Evolutionary conservation across 2,888 invertebrate genomes (phyloP).

Genomic region (Falcaria lacertinaria): DNA sequence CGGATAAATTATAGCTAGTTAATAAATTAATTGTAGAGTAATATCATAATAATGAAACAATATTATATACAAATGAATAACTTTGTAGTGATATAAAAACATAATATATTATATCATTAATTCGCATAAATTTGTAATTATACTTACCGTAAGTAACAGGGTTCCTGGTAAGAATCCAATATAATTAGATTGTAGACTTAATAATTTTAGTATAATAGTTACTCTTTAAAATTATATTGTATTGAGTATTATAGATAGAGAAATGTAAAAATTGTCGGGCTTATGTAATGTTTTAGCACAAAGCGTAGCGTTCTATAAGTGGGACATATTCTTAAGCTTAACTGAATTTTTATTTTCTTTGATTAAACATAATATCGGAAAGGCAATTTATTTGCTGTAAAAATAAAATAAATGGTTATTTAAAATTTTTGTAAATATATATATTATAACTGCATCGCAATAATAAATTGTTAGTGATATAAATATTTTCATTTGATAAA

Average conservation of each 20-base stretch:
- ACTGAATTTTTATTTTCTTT: too few species aligned
- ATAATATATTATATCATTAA: conserved; percentile 12
- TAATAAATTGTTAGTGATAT: conserved; percentile 21
- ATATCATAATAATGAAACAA: conserved; percentile 37
- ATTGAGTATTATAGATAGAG: conserved; percentile 8
- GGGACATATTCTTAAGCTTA: too few species aligned
- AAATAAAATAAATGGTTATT: conserved; percentile 1
- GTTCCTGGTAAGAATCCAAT: conserved; percentile 43
- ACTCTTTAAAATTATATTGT: not conserved
- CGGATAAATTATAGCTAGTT: conserved; percentile 4
- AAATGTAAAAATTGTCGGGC: conserved; percentile 26
- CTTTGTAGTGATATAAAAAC: not conserved
- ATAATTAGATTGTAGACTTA: conserved; percentile 10
- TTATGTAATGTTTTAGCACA: conserved; percentile 28
- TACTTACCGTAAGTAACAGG: conserved; percentile 34
- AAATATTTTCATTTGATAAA: conserved; percentile 11
- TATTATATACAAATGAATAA: conserved; percentile 20
- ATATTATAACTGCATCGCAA: conserved; percentile 25
- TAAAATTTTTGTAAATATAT: conserved; percentile 13
- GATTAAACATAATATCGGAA: too few species aligned
- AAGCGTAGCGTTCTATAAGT: too few species aligned
- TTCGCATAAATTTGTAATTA: conserved; percentile 25
- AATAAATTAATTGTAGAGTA: conserved; percentile 26
- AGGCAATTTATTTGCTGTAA: too few species aligned
- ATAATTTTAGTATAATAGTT: conserved; percentile 3